phyloP scores from a whole-genome alignment of 2,888 invertebrate genomes.

The Cheiracanthium punctorium region DNA sequence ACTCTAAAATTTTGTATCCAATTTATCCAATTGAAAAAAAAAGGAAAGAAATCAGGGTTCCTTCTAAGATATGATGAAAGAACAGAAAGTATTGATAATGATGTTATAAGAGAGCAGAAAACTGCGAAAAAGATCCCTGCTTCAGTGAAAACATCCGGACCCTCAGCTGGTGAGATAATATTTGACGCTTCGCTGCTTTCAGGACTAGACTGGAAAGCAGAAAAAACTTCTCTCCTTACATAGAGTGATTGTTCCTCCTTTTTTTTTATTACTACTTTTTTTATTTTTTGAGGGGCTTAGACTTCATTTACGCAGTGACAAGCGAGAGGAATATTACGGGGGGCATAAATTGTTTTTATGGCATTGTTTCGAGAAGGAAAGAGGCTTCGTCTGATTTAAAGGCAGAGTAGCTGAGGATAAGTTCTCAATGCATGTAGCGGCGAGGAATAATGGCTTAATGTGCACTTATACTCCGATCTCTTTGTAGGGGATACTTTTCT shows the following conservation, averaged over 20 bases:
- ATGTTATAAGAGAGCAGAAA: constrained; percentile 20
- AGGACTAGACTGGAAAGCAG: background rate
- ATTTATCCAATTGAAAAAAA: too few relatives aligned
- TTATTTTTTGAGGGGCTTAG: constrained; percentile 36
- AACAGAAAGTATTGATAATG: constrained; percentile 38
- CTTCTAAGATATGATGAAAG: background rate
- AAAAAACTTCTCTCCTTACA: constrained; percentile 33
- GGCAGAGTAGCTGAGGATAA: background rate
- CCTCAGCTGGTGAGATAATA: constrained; percentile 44
- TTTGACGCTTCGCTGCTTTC: constrained; percentile 39
- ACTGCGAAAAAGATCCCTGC: background rate
- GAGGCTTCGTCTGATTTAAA: background rate
- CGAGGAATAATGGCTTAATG: background rate
- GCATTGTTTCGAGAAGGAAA: constrained; percentile 8
- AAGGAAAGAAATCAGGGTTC: too few relatives aligned
- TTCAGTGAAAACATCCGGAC: constrained; percentile 27
- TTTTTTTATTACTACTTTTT: too few relatives aligned
- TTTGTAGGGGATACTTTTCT: too few relatives aligned
- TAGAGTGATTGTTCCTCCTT: constrained; percentile 30
- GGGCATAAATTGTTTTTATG: constrained; percentile 39
- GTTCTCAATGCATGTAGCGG: background rate
- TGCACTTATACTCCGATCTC: background rate
- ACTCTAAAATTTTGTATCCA: background rate
- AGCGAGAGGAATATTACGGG: constrained; percentile 33
- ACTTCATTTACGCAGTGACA: constrained; percentile 44